phyloP scores from a whole-genome alignment of 2,113 vertebrate genomes.

The Daubentonia madagascariensis region DNA sequence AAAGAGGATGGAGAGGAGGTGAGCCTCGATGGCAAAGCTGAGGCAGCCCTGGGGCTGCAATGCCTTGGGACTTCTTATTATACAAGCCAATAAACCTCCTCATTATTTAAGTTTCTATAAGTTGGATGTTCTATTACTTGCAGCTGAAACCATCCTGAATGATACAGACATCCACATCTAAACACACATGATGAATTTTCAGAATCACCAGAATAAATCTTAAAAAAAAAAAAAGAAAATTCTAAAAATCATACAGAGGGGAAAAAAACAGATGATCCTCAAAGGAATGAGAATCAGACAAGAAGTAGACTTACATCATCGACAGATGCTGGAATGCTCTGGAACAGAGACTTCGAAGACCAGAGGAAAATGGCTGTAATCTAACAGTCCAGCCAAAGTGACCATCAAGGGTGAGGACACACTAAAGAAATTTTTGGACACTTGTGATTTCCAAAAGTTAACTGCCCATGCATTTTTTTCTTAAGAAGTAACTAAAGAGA shows the following conservation, averaged over 20 bases:
- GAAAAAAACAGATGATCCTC: not conserved
- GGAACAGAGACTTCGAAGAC: not conserved
- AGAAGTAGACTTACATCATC: not conserved
- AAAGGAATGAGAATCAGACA: not conserved
- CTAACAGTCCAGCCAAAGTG: not conserved
- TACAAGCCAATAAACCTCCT: not conserved
- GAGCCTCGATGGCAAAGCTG: not conserved
- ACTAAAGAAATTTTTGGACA: not conserved
- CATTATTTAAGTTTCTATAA: not conserved
- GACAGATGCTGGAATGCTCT: not conserved
- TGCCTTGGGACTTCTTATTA: not conserved
- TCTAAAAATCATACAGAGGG: not conserved
- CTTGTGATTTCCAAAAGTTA: not conserved
- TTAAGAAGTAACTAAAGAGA: not conserved
- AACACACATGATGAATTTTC: not conserved
- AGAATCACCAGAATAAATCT: constrained; percentile 12
- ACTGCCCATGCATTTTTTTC: not conserved
- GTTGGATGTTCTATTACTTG: not conserved
- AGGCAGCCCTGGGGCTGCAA: not conserved
- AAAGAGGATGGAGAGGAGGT: not conserved
- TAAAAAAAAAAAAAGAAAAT: not conserved
- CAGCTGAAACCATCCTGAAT: not conserved
- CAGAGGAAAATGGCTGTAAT: not conserved
- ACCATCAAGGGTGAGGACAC: not conserved
- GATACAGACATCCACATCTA: not conserved